Conservation (phyloP, 2,113 vertebrate species). For the Chamaea fasciata region DNA sequence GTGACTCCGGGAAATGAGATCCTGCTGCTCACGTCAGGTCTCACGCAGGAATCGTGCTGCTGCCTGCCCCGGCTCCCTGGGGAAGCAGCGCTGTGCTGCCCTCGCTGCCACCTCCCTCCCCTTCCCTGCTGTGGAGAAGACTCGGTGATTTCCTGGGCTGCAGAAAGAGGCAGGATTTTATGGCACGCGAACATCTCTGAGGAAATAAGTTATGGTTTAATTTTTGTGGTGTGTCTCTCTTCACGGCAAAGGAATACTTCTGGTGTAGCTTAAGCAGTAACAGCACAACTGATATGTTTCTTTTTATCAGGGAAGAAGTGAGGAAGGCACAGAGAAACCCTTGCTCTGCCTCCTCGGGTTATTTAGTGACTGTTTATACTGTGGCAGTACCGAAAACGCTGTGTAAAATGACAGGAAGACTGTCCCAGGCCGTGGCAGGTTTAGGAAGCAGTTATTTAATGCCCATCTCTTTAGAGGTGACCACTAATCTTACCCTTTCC, state of each 20-base stretch:
- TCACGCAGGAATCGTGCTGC: neutral
- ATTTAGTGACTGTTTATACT: neutral
- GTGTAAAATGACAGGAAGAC: neutral
- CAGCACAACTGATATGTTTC: neutral
- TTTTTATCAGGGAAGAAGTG: neutral
- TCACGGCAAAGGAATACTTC: neutral
- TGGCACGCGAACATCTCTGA: neutral
- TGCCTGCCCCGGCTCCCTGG: neutral
- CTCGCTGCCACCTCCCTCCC: neutral
- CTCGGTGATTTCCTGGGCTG: neutral
- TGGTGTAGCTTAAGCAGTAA: neutral
- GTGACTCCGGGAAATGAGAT: neutral
- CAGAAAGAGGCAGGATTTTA: neutral
- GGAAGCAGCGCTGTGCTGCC: neutral
- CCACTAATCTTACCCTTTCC: neutral
- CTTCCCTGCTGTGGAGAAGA: accelerated
- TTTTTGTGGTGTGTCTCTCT: neutral
- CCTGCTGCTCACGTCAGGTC: neutral
- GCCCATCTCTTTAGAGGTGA: neutral
- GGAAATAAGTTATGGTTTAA: neutral
- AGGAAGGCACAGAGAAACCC: neutral
- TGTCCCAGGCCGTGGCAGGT: neutral
- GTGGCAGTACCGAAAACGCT: neutral
- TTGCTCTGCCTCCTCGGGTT: neutral
- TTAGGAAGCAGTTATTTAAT: neutral